These are phyloP conservation scores for Macrotis lagotis DNA, from an alignment of 2,113 vertebrate genomes.

Conservation along the genomic window DNA sequence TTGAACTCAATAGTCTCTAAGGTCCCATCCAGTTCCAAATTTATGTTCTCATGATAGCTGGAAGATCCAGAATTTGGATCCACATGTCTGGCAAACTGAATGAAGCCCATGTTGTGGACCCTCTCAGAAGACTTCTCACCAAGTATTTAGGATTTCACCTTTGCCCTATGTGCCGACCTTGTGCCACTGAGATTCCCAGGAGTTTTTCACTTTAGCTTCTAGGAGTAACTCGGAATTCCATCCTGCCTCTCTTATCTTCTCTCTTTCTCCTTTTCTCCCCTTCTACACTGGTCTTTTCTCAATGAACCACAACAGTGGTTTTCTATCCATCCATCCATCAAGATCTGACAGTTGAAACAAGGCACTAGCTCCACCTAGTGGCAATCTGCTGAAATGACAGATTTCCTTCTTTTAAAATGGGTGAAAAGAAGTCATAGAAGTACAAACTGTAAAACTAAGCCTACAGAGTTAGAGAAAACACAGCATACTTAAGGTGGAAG, in stretches of 20 bases:
- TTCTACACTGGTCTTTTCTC: not conserved
- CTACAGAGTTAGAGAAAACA: not conserved
- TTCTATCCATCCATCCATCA: too few relatives aligned
- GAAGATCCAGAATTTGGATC: not conserved
- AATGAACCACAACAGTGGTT: not conserved
- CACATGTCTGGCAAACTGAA: not conserved
- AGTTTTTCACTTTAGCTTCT: too few relatives aligned
- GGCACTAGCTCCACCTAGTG: not conserved
- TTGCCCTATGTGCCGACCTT: not conserved
- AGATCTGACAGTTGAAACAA: not conserved
- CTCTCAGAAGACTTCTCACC: not conserved
- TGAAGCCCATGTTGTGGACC: not conserved
- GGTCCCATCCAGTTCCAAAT: not conserved
- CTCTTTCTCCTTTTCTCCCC: not conserved
- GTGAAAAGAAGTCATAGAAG: too few relatives aligned
- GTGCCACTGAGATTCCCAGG: too few relatives aligned
- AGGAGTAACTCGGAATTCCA: not conserved
- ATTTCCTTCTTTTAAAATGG: not conserved
- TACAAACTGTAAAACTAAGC: not conserved
- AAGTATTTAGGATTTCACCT: not conserved
- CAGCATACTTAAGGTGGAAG: not conserved
- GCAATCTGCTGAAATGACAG: not conserved
- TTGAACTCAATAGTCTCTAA: not conserved
- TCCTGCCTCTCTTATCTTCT: not conserved
- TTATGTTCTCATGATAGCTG: not conserved